Percentiles rank a stretch among this genome's conserved stretches.
phyloP scores from a whole-genome alignment of 2,888 invertebrate genomes.

The Ceriagrion tenellum region DNA sequence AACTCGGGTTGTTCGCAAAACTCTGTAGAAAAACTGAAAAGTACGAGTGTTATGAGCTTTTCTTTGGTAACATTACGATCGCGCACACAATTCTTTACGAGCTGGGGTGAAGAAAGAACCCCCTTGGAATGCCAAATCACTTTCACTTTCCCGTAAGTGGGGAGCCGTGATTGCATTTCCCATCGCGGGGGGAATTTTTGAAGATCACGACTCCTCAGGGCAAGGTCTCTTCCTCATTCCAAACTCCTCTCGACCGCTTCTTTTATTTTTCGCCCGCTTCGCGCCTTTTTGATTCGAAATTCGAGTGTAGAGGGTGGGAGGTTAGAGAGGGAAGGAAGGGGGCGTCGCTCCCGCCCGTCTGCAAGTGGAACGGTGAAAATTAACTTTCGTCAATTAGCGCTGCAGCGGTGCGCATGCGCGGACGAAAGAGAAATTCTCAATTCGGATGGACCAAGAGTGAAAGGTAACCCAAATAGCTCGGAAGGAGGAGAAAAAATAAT shows the following conservation, averaged over 20 bases:
- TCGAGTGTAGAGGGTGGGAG: background rate
- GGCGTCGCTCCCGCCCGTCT: background rate
- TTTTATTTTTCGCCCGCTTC: background rate
- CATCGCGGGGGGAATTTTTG: background rate
- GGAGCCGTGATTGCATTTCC: background rate
- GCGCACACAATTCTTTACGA: too few species aligned
- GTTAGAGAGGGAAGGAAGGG: too few species aligned
- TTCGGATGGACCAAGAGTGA: conserved; percentile 51
- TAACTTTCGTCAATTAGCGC: conserved; percentile 49
- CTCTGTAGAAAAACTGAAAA: too few species aligned
- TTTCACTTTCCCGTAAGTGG: background rate
- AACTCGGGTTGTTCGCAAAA: too few species aligned
- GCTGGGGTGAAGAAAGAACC: background rate
- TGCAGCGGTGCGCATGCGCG: conserved; percentile 38
- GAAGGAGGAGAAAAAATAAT: background rate
- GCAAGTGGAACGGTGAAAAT: conserved; percentile 33
- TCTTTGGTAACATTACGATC: too few species aligned
- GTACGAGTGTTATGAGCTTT: too few species aligned
- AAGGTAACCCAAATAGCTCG: conserved; percentile 53
- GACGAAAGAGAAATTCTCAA: conserved; percentile 50
- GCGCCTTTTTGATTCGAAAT: background rate
- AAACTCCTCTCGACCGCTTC: background rate
- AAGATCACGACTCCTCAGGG: conserved; percentile 10
- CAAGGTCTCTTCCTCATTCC: conserved; percentile 25
- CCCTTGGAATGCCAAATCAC: background rate